Conservation (phyloP, 1,140 invertebrate genomes). For the Pectinophora gossypiella region DNA sequence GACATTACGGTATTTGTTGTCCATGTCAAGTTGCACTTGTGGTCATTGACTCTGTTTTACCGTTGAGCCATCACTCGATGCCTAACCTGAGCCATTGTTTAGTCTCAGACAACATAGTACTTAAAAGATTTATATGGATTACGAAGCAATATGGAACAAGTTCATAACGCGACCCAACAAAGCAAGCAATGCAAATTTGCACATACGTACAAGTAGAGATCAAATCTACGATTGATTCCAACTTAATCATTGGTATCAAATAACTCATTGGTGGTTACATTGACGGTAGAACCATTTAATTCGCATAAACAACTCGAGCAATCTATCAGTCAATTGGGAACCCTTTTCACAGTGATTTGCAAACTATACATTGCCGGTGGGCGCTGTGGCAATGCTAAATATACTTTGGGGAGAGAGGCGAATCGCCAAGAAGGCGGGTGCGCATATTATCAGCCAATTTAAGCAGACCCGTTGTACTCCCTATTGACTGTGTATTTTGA, state of each 20-base stretch:
- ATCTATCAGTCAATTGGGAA: conserved; percentile 20
- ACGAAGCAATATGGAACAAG: neutral
- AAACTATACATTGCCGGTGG: conserved; percentile 29
- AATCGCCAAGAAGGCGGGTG: neutral
- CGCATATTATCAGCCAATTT: neutral
- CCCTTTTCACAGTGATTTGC: conserved; percentile 33
- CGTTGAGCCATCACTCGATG: conserved; percentile 30
- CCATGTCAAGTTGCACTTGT: conserved; percentile 36
- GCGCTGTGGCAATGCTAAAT: conserved; percentile 33
- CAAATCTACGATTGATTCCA: too few species aligned
- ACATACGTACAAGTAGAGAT: too few species aligned
- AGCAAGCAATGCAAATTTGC: too few species aligned
- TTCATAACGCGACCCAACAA: too few species aligned
- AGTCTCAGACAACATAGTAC: neutral
- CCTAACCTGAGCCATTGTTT: conserved; percentile 23
- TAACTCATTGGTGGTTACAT: neutral
- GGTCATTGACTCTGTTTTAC: conserved; percentile 53
- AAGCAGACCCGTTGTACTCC: neutral
- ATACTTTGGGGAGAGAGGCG: conserved; percentile 31
- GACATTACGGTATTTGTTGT: conserved; percentile 42
- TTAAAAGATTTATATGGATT: neutral
- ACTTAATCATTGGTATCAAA: too few species aligned
- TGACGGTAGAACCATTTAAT: neutral
- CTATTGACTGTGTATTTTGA: too few species aligned
- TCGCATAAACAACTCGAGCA: conserved; percentile 2